These are phyloP conservation scores for Notolabrus celidotus DNA, from an alignment of 2,797 vertebrate genomes.

Conservation along the genomic window DNA sequence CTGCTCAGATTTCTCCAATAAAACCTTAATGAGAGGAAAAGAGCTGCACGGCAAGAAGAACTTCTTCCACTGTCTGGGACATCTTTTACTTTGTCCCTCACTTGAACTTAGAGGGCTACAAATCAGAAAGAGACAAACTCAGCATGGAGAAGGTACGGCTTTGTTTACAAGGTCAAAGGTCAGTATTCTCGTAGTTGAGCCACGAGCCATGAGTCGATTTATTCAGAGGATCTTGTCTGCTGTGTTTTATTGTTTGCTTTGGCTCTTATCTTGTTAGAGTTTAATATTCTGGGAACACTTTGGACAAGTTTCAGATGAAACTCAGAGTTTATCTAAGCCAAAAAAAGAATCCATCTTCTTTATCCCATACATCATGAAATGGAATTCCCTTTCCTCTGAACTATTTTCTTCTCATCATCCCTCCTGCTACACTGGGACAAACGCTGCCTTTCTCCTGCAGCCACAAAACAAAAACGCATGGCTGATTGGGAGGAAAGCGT, in stretches of 20 bases:
- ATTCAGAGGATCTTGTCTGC: neutral
- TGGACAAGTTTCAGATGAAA: neutral
- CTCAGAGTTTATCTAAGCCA: neutral
- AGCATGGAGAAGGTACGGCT: neutral
- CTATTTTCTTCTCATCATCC: constrained; percentile 15
- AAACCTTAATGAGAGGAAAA: constrained; percentile 48
- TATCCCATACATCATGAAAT: neutral
- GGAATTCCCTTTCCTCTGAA: neutral
- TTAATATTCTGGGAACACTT: neutral
- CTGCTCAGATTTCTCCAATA: constrained; percentile 52
- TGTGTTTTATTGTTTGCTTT: constrained; percentile 5
- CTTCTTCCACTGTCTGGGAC: constrained; percentile 39
- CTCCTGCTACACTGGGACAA: neutral
- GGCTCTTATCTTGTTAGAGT: neutral
- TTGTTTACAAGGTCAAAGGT: constrained; percentile 16
- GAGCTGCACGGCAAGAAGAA: constrained; percentile 18
- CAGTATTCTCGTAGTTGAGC: constrained; percentile 4
- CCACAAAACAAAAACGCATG: constrained; percentile 18
- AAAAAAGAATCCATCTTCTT: neutral
- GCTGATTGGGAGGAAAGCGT: constrained; percentile 25
- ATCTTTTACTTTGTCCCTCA: constrained; percentile 18
- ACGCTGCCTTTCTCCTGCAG: neutral
- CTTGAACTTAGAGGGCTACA: neutral
- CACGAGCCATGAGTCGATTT: neutral
- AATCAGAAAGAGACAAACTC: neutral